Evolutionary conservation across 2,113 vertebrate species (phyloP), one percentile per base, ranked within the genome.

Genomic region (Thermophis baileyi): DNA sequence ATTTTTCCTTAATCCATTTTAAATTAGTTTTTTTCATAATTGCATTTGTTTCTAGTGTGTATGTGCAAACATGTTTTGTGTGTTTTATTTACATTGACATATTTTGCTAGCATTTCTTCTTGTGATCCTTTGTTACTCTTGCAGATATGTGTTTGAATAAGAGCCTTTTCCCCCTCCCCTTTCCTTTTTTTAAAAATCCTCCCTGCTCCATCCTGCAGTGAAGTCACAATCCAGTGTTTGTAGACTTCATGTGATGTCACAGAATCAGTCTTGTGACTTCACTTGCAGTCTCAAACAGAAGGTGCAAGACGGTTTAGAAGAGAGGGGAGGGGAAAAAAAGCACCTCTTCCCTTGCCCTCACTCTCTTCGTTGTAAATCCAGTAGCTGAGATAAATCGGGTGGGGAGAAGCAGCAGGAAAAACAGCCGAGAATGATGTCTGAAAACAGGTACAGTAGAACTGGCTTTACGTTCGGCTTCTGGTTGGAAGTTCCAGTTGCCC

Each of bases 171-270:
- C 92, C 96, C 96, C 96, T 92, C 95, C 94, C 95, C 30, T 85
- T 11, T 9, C 46, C 25, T 40, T 63, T 95, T 96, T 96, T 94
- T 93, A 81, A 81, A 81, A 81, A 96, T 95, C 94, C 96, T 91
- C 92, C 92, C 88, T 86, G 95, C 94, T 97, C 95, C 96, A 94
- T 95, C 96, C 96, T 97, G 97, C 97, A 92, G 97, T 98, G 98
- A 98, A 97, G 97, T 98, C 98, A 98, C 97, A 97, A 97, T 96
- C 97, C 96, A 90, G 96, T 95, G 97, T 96, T 96, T 96, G 96
- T 97, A 94, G 96, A 94, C 94, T 97, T 96, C 92, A 20, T 97
- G 97, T 98, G 97, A 98, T 98, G 97, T 98, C 98, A 98, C 97
- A 96, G 96, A 93, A 95, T 92, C 85, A 95, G 97, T 97, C 97